Evolutionary conservation across 37 sponge, comb jelly and placozoan species (phyloP).

Genomic region (Beroe ovata): DNA sequence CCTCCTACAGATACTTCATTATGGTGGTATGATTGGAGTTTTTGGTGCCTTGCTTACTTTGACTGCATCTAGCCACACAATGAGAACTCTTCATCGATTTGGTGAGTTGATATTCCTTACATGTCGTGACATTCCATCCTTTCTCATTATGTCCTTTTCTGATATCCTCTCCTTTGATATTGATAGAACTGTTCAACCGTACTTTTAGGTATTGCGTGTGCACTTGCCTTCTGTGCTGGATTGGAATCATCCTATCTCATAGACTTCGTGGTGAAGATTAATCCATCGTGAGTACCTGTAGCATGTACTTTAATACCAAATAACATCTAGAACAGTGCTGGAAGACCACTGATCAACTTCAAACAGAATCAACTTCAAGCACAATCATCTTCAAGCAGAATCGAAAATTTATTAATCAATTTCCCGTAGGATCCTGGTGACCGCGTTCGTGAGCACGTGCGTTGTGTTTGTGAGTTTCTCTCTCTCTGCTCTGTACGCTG

Average conservation of each 20-base stretch:
- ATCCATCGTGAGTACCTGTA: constrained; percentile 25
- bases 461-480: constrained; percentile 72
- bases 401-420: too few species aligned
- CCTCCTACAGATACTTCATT: constrained; percentile 39
- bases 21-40: constrained; percentile 26
- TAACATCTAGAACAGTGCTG: too few species aligned
- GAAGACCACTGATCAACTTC: background rate
- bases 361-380: background rate
- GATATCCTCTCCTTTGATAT: too few species aligned
- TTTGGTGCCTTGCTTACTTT: background rate
- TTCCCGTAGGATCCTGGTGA: constrained; percentile 74
- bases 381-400: too few species aligned
- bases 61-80: background rate
- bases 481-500: constrained; percentile 75
- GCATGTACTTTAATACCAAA: too few species aligned
- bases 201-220: background rate
- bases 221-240: constrained; percentile 2
- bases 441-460: constrained; percentile 75
- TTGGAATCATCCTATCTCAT: constrained; percentile 40
- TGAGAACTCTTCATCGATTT: background rate
- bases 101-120: too few species aligned
- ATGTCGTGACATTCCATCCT: too few species aligned
- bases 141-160: too few species aligned
- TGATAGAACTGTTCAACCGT: too few species aligned
- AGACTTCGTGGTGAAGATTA: background rate